Base-by-base conservation (phyloP, 2,888 invertebrate genomes). In the Parthenolecanium corni region DNA sequence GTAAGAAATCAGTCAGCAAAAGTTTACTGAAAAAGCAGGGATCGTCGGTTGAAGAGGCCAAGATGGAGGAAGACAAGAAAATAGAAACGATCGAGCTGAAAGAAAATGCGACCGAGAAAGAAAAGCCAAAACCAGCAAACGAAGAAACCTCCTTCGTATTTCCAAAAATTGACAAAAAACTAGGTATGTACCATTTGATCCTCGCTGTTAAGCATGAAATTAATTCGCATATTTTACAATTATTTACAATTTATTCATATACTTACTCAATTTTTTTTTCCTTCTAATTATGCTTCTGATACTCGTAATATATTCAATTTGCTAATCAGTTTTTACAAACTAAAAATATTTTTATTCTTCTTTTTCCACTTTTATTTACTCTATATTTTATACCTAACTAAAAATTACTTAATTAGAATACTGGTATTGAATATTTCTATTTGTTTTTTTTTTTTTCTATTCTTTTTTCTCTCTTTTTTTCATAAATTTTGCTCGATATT, bases 41-140 rank as follows among this genome's bases (percentile, higher is more conserved):
- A 16, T 61, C 24, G 11, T 61, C 49, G 23, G 23, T 38, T 1
- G 61, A 61, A n/a, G 61, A 61, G 11, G 49, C 21, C 24, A 49
- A 11, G 16, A 20, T 36, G 47, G 47, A 61, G 3, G 49, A 61
- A 51, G 49, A 24, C 23, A 61, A 20, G 11, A 49, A 21, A 38
- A 40, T 61, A 1, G 61, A 61, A 16, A 61, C 38, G 23, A 61
- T 61, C 49, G 61, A 61, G n/a, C 23, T 61, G 51, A 49, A 61
- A 6, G 61, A 61, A 20, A 47, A 58, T 2, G 12, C 23, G 18
- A 23, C 20, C 49, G 20, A 18, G 9, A 51, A 47, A 46, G 25
- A 46, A 18, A 57, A 25, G 14, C 42, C 31, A 36, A 4, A 24
- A 36, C 31, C 18, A 3, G 24, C 20, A 21, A 46, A 4, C 14